Evolutionary conservation across 2,888 invertebrate genomes (phyloP).

Genomic region (Monoplex corrugatus): DNA sequence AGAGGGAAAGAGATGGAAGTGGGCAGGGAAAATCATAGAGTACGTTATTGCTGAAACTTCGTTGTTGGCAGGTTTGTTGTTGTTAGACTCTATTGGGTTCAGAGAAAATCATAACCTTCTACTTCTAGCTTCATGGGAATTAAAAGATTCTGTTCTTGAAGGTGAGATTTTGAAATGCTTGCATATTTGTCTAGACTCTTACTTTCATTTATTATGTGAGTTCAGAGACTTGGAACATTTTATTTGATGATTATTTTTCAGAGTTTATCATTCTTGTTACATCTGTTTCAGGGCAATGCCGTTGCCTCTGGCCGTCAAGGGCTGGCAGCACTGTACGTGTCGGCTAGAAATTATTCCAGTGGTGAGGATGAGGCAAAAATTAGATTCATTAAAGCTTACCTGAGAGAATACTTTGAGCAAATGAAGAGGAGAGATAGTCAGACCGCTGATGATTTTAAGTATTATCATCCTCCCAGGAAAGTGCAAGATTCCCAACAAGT

Average conservation of each 20-base stretch:
- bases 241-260: too few species aligned
- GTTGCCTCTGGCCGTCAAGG: constrained; percentile 41
- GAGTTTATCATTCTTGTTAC: too few species aligned
- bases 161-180: not conserved
- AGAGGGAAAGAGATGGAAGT: too few species aligned
- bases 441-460: not conserved
- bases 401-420: not conserved
- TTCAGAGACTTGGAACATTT: too few species aligned
- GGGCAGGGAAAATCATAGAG: too few species aligned
- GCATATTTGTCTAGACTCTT: too few species aligned
- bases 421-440: too few species aligned
- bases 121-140: not conserved
- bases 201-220: too few species aligned
- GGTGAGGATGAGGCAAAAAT: not conserved
- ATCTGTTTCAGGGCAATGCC: constrained; percentile 48
- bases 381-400: not conserved
- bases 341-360: constrained; percentile 56
- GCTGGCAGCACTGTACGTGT: constrained; percentile 43
- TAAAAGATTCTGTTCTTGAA: not conserved
- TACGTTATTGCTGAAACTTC: too few species aligned
- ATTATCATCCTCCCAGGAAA: too few species aligned
- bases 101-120: not conserved
- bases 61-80: too few species aligned
- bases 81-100: not conserved
- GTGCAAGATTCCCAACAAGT: too few species aligned